These are phyloP conservation scores for Acrobasis consociella DNA, from an alignment of 2,888 invertebrate genomes.

Conservation along the genomic window DNA sequence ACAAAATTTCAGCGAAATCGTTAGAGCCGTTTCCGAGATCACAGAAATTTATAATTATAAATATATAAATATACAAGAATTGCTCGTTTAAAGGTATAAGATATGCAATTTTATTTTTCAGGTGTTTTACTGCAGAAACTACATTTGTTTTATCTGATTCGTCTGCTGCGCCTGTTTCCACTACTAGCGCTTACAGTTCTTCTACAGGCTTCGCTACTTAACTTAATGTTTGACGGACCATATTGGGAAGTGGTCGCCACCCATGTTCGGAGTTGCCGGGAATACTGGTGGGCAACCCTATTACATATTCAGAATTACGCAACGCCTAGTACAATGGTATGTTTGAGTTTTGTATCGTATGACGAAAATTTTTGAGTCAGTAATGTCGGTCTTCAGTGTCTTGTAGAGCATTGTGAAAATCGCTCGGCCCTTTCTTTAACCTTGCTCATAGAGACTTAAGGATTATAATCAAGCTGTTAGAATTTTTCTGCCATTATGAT, in stretches of 20 bases:
- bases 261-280: slow-evolving; percentile 37
- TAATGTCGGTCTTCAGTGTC: no score
- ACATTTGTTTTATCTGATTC: slow-evolving; percentile 59
- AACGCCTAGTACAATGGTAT: slow-evolving; percentile 39
- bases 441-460: no score
- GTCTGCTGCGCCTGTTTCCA: slow-evolving; percentile 58
- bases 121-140: slow-evolving; percentile 48
- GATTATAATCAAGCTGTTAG: no score
- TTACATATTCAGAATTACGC: slow-evolving; percentile 57
- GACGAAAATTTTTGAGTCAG: no score
- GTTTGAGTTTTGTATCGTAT: slow-evolving; percentile 20
- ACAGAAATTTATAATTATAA: no score
- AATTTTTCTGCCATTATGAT: no score
- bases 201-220: slow-evolving; percentile 54
- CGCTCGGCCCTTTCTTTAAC: no score
- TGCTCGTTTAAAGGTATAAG: no score
- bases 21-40: no score
- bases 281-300: slow-evolving; percentile 58
- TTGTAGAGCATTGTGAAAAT: no score
- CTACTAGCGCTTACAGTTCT: slow-evolving; percentile 52
- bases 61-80: no score
- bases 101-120: slow-evolving; percentile 28
- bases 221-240: slow-evolving; percentile 54
- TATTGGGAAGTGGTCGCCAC: slow-evolving; percentile 60
- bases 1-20: no score